Evolutionary conservation across 2,888 invertebrate genomes (phyloP).

Genomic region (Bembecia ichneumoniformis): DNA sequence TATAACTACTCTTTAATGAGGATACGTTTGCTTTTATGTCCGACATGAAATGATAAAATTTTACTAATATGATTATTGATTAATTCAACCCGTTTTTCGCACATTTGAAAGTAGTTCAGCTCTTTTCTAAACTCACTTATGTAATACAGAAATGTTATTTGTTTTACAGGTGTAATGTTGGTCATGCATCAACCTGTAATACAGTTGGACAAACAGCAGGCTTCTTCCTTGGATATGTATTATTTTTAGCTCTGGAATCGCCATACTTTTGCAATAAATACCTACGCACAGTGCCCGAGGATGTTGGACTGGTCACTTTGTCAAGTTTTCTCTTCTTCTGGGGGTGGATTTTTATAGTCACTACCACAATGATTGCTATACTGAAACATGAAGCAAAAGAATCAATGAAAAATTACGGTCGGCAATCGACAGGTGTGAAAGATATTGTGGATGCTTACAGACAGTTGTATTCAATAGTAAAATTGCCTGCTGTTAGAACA

Average conservation of each 20-base stretch:
- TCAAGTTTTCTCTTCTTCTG: slow-evolving; percentile 94
- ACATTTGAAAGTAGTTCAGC: too few species aligned
- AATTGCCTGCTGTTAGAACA: slow-evolving; percentile 84
- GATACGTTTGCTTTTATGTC: too few species aligned
- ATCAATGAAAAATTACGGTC: slow-evolving; percentile 24
- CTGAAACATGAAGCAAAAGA: slow-evolving; percentile 86
- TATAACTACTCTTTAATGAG: too few species aligned
- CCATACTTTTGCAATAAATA: slow-evolving; percentile 96
- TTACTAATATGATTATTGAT: too few species aligned
- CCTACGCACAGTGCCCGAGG: slow-evolving; percentile 79
- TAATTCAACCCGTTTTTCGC: too few species aligned
- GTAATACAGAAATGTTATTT: background rate
- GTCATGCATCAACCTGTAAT: slow-evolving; percentile 99
- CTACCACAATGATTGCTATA: slow-evolving; percentile 90
- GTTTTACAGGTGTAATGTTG: slow-evolving; percentile 86
- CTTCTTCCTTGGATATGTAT: slow-evolving; percentile 95
- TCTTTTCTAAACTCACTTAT: too few species aligned
- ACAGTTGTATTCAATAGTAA: slow-evolving; percentile 85
- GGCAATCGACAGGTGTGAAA: slow-evolving; percentile 44
- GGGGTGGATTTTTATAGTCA: slow-evolving; percentile 91
- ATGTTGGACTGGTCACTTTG: slow-evolving; percentile 80
- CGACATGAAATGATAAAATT: too few species aligned
- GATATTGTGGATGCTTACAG: slow-evolving; percentile 81
- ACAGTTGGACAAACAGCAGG: slow-evolving; percentile 99
- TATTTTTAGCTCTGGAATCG: slow-evolving; percentile 97